These are phyloP conservation scores for Masticophis lateralis DNA, from an alignment of 2,797 vertebrate species.

Conservation along the genomic window DNA sequence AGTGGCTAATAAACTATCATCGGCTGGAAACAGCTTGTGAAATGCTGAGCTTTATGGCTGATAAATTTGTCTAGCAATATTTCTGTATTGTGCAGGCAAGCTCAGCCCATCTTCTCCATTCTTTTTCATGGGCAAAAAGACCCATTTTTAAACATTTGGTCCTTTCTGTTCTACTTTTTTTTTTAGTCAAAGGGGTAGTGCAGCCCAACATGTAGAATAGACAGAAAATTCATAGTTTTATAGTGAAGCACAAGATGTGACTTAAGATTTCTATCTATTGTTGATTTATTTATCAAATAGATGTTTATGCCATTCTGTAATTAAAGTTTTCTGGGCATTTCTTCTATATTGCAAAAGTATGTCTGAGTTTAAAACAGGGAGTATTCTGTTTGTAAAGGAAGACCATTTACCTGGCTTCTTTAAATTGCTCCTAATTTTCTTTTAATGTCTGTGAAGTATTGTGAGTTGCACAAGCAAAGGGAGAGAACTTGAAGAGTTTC, in stretches of 20 bases:
- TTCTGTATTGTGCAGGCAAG: background rate
- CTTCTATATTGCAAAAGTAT: background rate
- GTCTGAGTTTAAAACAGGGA: background rate
- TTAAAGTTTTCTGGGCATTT: background rate
- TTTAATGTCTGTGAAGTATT: background rate
- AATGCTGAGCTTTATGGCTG: constrained; percentile 18
- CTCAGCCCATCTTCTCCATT: background rate
- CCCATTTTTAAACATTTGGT: background rate
- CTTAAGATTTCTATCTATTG: background rate
- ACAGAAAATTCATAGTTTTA: background rate
- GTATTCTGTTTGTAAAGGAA: background rate
- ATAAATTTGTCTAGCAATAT: constrained; percentile 18
- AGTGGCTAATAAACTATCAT: constrained; percentile 33
- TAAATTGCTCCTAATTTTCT: background rate
- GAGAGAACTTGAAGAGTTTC: background rate
- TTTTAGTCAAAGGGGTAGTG: background rate
- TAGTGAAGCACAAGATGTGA: background rate
- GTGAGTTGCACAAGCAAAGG: background rate
- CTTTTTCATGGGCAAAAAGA: background rate
- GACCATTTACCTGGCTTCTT: background rate
- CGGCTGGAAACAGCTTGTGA: constrained; percentile 27
- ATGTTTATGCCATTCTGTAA: background rate
- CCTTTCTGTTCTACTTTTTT: background rate
- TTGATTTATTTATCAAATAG: background rate
- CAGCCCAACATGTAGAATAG: no score